Percentiles rank a stretch among this genome's conserved stretches.
These are phyloP conservation scores for Melanotaenia duboulayi DNA, from an alignment of 2,113 vertebrate species.

Conservation along the genomic window DNA sequence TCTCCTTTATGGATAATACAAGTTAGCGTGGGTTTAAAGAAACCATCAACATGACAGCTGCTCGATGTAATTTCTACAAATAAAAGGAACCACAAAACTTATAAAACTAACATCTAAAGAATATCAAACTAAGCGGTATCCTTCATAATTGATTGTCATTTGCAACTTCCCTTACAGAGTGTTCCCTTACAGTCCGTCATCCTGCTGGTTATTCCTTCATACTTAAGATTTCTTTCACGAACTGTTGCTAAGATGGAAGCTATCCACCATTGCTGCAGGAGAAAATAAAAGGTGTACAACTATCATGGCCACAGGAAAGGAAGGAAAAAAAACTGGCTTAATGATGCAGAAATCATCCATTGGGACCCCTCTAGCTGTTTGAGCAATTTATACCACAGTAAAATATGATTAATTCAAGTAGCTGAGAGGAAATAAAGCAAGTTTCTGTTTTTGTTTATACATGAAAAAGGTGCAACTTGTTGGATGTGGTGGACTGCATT, in stretches of 20 bases:
- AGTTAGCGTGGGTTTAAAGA: not conserved
- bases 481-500: conserved; percentile 8
- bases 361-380: conserved; percentile 34
- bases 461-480: not conserved
- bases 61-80: not conserved
- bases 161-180: conserved; percentile 46
- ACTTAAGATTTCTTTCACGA: conserved; percentile 11
- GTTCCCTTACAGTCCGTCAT: conserved; percentile 3
- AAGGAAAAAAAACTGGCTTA: not conserved
- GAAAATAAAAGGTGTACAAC: not conserved
- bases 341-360: conserved; percentile 1
- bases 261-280: conserved; percentile 37
- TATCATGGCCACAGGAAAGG: not conserved
- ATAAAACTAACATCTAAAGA: conserved; percentile 16
- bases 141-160: conserved; percentile 65
- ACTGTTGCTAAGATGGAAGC: conserved; percentile 8
- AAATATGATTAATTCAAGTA: not conserved
- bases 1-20: not conserved
- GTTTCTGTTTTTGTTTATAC: not conserved
- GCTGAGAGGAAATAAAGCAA: conserved; percentile 1
- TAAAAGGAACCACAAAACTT: conserved; percentile 1
- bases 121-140: conserved; percentile 21
- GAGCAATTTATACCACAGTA: not conserved
- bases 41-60: conserved; percentile 7
- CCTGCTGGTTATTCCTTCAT: conserved; percentile 14